Base-by-base conservation (phyloP, 2,888 invertebrate genomes). In the Netelia virgata region DNA sequence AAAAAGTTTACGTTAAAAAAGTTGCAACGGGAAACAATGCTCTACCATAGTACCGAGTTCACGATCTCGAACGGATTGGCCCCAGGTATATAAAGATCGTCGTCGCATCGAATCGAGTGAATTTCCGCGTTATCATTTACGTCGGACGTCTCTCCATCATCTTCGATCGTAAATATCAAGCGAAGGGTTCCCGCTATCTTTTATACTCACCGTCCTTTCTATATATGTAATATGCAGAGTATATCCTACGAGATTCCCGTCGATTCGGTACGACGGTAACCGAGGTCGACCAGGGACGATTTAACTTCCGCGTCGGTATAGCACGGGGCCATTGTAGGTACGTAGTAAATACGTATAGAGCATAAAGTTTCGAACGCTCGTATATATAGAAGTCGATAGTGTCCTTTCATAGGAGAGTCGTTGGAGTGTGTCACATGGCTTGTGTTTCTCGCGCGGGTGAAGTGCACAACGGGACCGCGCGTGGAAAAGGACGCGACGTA, bases 231-330 rank as follows among this genome's bases (percentile, higher is more conserved):
- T 75, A 53, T 36, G 41, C n/a, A 43, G 64, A 16, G 11, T 64
- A 64, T 68, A 68, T 81, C 69, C 74, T 5, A 50, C 68, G 14
- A 81, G 68, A 75, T 81, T 61, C 81, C 61, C 68, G 74, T 75
- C 68, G 81, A 81, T 74, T 81, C 74, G 81, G 74, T 81, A 74
- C 74, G 74, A 61, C 11, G 14, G 68, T 81, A 50, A 36, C 61
- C 53, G 74, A 75, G 74, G 81, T 81, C 74, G 81, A 69, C 74
- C 63, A 53, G 61, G 16, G 73, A 69, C 81, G 74, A 74, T 63
- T 81, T 59, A 69, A 81, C 81, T 81, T 81, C 81, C 81, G 81
- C 81, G 36, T 81, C 74, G 61, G 74, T 81, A 75, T 69, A 69
- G 81, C 47, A 74, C 63, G 74, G 36, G 36, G 36, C 36, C 63